phyloP scores from a whole-genome alignment of 2,888 invertebrate genomes.

The Ametastegia equiseti region DNA sequence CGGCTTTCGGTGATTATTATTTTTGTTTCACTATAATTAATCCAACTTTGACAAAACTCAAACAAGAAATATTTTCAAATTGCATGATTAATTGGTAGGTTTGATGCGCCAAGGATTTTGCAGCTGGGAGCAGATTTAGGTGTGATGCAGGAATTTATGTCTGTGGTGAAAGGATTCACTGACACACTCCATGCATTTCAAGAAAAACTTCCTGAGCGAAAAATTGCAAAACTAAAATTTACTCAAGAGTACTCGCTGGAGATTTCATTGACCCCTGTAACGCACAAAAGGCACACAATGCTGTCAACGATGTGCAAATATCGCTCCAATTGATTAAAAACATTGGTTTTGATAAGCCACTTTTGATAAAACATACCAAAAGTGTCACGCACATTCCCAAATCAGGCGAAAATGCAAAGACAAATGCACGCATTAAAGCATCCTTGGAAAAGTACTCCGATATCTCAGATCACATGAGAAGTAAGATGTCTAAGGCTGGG shows the following conservation, averaged over 20 bases:
- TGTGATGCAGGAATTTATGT: conserved; percentile 38
- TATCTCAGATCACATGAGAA: conserved; percentile 44
- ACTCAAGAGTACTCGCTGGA: conserved; percentile 43
- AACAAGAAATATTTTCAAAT: too few species aligned
- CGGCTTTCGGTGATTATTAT: conserved; percentile 49
- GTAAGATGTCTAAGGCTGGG: too few species aligned
- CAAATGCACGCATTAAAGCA: conserved; percentile 32
- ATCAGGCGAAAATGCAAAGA: conserved; percentile 23
- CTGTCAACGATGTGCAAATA: conserved; percentile 37
- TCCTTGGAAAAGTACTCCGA: conserved; percentile 34
- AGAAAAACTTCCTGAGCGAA: conserved; percentile 25
- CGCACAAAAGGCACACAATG: conserved; percentile 38
- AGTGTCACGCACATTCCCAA: conserved; percentile 3
- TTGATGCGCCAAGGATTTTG: conserved; percentile 49
- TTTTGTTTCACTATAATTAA: too few species aligned
- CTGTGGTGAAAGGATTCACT: conserved; percentile 32
- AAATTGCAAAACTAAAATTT: conserved; percentile 23
- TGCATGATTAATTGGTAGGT: background rate
- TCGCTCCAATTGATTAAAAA: conserved; percentile 11
- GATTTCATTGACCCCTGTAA: conserved; percentile 16
- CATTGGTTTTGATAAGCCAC: conserved; percentile 19
- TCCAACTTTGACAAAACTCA: too few species aligned
- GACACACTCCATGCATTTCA: conserved; percentile 48
- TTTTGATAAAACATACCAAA: conserved; percentile 11
- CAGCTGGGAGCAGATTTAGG: conserved; percentile 32